Percentiles rank a stretch among this genome's conserved stretches.
Conservation (phyloP, 1,140 invertebrate genomes). For the Drosophila sturtevanti region DNA sequence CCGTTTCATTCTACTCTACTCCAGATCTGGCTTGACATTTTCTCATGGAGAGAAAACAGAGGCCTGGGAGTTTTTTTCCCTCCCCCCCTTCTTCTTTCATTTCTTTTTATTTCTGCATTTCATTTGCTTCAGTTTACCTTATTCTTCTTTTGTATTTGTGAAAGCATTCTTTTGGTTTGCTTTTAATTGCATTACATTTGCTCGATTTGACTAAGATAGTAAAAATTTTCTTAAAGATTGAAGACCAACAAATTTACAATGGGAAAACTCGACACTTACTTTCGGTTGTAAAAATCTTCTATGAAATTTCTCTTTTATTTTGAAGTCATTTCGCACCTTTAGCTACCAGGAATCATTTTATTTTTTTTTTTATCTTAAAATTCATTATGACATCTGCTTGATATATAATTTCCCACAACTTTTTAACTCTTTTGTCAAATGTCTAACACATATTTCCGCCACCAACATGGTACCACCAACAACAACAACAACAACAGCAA, state of each 20-base stretch:
- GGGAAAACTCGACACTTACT: not conserved
- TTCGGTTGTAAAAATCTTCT: not conserved
- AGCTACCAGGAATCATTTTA: not conserved
- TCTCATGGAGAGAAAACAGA: conserved; percentile 52
- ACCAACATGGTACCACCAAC: conserved; percentile 47
- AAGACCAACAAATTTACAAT: not conserved
- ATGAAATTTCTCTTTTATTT: conserved; percentile 3
- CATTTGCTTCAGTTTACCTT: not conserved
- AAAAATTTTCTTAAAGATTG: not conserved
- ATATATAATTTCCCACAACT: conserved; percentile 63
- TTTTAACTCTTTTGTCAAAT: conserved; percentile 78
- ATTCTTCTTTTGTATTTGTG: conserved; percentile 37
- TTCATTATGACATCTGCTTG: conserved; percentile 43
- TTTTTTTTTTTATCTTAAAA: not conserved
- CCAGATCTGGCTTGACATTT: conserved; percentile 47
- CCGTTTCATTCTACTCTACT: not conserved
- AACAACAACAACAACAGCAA: conserved; percentile 27
- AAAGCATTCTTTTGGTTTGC: conserved; percentile 57
- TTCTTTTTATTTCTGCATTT: conserved; percentile 2
- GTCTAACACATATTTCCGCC: conserved; percentile 69
- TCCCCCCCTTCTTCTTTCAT: conserved; percentile 8
- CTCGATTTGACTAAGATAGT: conserved; percentile 25
- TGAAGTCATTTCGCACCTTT: conserved; percentile 56
- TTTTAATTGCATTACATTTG: conserved; percentile 63
- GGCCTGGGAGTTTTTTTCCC: conserved; percentile 52